Evolutionary conservation across 1,140 invertebrate genomes (phyloP).

Genomic region (Lepidostoma basale): DNA sequence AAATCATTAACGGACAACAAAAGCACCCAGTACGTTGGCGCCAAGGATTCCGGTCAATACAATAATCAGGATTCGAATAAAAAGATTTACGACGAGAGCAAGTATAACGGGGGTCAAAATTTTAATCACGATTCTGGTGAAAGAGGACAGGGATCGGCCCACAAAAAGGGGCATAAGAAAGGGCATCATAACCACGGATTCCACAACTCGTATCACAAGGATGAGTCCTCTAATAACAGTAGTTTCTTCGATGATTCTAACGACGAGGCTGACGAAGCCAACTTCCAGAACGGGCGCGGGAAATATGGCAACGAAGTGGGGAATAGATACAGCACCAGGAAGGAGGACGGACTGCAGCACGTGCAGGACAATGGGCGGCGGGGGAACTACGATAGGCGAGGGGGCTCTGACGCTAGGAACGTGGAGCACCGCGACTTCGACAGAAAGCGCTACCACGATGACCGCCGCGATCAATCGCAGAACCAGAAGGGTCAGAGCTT

Average conservation of each 20-base stretch:
- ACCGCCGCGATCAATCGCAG: conserved; percentile 55
- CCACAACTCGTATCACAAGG: conserved; percentile 69
- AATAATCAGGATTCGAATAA: conserved; percentile 56
- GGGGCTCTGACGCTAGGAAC: conserved; percentile 57
- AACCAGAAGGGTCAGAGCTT: conserved; percentile 53
- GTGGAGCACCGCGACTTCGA: conserved; percentile 59
- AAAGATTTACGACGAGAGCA: conserved; percentile 53
- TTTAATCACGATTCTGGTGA: conserved; percentile 56
- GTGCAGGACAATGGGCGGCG: conserved; percentile 54
- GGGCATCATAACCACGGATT: conserved; percentile 70
- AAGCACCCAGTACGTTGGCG: conserved; percentile 56
- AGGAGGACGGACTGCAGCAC: conserved; percentile 56
- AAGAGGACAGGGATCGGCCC: conserved; percentile 54
- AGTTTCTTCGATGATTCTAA: conserved; percentile 68
- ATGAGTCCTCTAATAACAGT: conserved; percentile 68
- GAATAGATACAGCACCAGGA: conserved; percentile 57
- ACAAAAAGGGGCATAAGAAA: conserved; percentile 64
- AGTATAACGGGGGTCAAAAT: conserved; percentile 55
- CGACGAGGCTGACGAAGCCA: conserved; percentile 63
- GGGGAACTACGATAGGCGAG: conserved; percentile 59
- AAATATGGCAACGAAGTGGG: conserved; percentile 57
- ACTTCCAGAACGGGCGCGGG: conserved; percentile 59
- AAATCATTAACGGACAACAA: conserved; percentile 54
- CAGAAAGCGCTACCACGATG: conserved; percentile 61
- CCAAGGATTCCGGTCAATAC: conserved; percentile 56